These are phyloP conservation scores for Mesorhabditis belari DNA, from an alignment of 2,888 invertebrate genomes.

Conservation along the genomic window DNA sequence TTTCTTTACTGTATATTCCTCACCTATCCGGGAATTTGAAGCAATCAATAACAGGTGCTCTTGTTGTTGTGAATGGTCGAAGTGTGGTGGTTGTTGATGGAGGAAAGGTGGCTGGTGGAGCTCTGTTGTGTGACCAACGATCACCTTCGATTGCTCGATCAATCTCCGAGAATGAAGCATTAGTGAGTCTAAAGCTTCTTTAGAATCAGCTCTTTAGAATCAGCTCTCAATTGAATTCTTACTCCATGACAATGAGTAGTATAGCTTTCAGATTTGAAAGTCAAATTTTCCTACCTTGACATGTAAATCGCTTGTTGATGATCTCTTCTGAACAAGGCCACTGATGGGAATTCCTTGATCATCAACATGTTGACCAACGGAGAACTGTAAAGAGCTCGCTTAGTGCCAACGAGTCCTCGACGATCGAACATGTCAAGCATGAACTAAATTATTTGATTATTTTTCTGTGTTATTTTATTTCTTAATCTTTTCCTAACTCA, in stretches of 20 bases:
- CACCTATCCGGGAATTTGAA: slow-evolving; percentile 38
- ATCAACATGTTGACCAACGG: slow-evolving; percentile 43
- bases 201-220: background rate
- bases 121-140: slow-evolving; percentile 6
- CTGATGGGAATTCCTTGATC: slow-evolving; percentile 41
- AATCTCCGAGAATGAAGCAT: slow-evolving; percentile 25
- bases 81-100: slow-evolving; percentile 25
- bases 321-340: slow-evolving; percentile 47
- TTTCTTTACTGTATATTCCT: background rate
- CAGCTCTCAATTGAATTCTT: background rate
- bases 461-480: slow-evolving; percentile 2
- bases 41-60: slow-evolving; percentile 40
- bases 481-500: no score
- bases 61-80: slow-evolving; percentile 28
- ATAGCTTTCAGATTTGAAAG: background rate
- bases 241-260: background rate
- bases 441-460: slow-evolving; percentile 21
- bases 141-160: slow-evolving; percentile 22
- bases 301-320: slow-evolving; percentile 51
- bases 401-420: slow-evolving; percentile 33
- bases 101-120: slow-evolving; percentile 8
- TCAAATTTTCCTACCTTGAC: slow-evolving; percentile 24
- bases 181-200: slow-evolving; percentile 11
- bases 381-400: slow-evolving; percentile 42
- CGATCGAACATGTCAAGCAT: slow-evolving; percentile 44